A percentile compares a stretch with the other conserved stretches of the same genome.
These are phyloP conservation scores for Chitala chitala DNA, from an alignment of 2,113 vertebrate genomes.

Conservation along the genomic window DNA sequence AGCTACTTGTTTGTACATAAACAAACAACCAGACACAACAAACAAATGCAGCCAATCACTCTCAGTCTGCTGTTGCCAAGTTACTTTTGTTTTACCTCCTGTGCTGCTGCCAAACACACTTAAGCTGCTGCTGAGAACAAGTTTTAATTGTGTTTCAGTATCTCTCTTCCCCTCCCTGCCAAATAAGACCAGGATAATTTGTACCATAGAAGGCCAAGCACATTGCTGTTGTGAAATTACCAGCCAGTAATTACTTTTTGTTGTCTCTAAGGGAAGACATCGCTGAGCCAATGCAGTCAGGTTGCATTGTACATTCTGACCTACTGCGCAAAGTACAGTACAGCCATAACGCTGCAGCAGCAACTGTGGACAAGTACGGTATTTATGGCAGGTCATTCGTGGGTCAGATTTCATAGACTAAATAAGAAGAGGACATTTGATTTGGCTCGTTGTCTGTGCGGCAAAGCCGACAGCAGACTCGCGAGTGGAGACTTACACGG, in stretches of 20 bases:
- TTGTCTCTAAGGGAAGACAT: not conserved
- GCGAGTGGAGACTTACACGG: not conserved
- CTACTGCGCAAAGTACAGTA: not conserved
- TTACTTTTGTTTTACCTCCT: not conserved
- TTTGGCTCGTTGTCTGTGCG: not conserved
- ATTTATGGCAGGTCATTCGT: not conserved
- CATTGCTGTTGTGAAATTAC: not conserved
- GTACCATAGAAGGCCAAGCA: not conserved
- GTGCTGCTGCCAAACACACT: not conserved
- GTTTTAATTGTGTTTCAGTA: too few relatives aligned
- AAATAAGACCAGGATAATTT: too few relatives aligned
- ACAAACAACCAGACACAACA: too few relatives aligned
- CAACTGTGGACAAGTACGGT: not conserved
- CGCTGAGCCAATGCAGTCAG: constrained; percentile 3
- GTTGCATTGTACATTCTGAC: constrained; percentile 5
- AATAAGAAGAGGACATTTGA: not conserved
- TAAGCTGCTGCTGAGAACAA: too few relatives aligned
- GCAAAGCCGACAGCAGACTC: not conserved
- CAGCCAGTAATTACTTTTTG: constrained; percentile 1
- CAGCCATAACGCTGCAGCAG: not conserved
- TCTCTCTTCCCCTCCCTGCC: too few relatives aligned
- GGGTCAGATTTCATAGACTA: constrained; percentile 14
- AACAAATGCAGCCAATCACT: too few relatives aligned
- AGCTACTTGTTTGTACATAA: too few relatives aligned
- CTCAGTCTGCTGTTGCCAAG: too few relatives aligned